phyloP scores from a whole-genome alignment of 2,797 vertebrate genomes.

The Pangasius macronema region DNA sequence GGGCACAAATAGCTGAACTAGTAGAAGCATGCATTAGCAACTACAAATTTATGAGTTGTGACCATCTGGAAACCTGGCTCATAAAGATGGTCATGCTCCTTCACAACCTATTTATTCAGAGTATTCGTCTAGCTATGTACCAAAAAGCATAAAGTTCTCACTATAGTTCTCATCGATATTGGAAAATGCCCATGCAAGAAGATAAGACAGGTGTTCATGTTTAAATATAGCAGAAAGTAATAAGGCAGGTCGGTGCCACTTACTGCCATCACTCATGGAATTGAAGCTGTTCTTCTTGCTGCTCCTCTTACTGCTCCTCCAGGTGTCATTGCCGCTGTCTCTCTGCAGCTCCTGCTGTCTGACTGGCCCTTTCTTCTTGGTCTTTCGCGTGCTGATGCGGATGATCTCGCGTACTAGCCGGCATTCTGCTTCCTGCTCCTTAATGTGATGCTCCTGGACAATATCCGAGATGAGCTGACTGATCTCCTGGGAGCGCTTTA shows the following conservation, averaged over 20 bases:
- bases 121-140: neutral
- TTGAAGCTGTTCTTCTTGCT: conserved; percentile 66
- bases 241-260: conserved; percentile 44
- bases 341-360: conserved; percentile 69
- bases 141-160: neutral
- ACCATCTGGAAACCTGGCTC: neutral
- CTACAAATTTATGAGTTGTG: neutral
- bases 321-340: conserved; percentile 91
- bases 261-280: conserved; percentile 87
- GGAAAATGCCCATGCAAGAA: neutral
- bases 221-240: neutral
- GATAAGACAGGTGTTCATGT: neutral
- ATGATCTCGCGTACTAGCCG: conserved; percentile 92
- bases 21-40: neutral
- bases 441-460: conserved; percentile 91
- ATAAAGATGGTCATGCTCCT: neutral
- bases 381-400: conserved; percentile 93
- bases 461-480: conserved; percentile 93
- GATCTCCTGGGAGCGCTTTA: conserved; percentile 91
- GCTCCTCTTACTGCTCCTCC: conserved; percentile 76
- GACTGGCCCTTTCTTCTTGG: conserved; percentile 64
- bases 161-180: neutral
- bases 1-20: neutral
- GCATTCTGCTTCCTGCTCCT: conserved; percentile 92
- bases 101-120: neutral